Evolutionary conservation across 2,113 vertebrate species (phyloP), one percentile per base, ranked within the genome.

Genomic region (Nothobranchius furzeri): DNA sequence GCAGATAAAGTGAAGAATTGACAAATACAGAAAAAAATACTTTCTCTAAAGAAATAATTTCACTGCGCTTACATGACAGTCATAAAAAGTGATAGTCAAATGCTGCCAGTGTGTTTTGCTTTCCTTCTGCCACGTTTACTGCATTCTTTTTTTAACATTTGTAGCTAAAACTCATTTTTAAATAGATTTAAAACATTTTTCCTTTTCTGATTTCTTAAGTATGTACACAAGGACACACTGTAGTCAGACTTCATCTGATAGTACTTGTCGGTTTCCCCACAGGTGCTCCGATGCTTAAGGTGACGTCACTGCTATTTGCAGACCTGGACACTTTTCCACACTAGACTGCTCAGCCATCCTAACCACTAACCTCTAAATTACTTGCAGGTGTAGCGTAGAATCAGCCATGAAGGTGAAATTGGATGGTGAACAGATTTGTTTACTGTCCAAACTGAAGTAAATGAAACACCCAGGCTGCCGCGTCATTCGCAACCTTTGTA

Each of bases 401-500:
- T 48, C 58, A 51, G 68, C 68, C 40, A 54, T 64, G 56, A 57
- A 51, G 61, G 69, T 43, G 52, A 66, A 68, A 66, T 62, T 40
- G 61, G 30, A 57, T 37, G 52, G 75, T 65, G 77, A 79, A 72
- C 75, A 66, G 71, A 67, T 84, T 81, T 89, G 79, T 80, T 80
- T 72, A 48, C 75, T 65, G 15, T 60, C 12, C 24, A n/a, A 53
- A 66, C 48, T 65, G 82, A 82, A 79, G 75, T 86, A 79, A 83
- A 87, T 68, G 75, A 90, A 89, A 85, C 85, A 64, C 78, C 84
- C 81, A 76, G 86, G 68, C 88, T 86, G 82, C 76, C 37, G 49
- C 70, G 79, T 90, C 87, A 87, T 85, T 81, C 87, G 75, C 76
- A 76, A 81, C 75, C 81, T 76, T 81, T 85, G 74, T 78, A 62